These are phyloP conservation scores for Hippocampus guttulatus DNA, from an alignment of 2,113 vertebrate species.

Conservation along the genomic window DNA sequence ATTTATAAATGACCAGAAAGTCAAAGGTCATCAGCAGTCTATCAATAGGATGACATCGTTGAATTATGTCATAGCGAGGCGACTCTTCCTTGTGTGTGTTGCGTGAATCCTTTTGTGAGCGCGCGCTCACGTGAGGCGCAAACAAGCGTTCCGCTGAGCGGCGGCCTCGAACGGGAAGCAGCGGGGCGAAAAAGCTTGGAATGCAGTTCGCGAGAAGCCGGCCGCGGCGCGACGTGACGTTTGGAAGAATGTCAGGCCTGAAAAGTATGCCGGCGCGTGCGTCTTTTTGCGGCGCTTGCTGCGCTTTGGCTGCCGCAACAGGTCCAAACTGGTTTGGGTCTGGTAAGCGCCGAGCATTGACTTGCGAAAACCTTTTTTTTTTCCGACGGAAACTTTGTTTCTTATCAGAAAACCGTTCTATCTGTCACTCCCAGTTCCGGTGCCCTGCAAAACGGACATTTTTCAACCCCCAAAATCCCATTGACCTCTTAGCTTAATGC, in stretches of 20 bases:
- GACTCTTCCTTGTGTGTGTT: not conserved
- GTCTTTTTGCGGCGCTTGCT: not conserved
- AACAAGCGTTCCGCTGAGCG: not conserved
- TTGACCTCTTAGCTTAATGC: too few species aligned
- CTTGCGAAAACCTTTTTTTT: not conserved
- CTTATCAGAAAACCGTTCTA: too few species aligned
- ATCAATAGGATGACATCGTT: not conserved
- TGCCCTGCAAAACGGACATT: too few species aligned
- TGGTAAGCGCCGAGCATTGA: not conserved
- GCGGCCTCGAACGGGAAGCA: not conserved
- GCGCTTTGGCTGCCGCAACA: not conserved
- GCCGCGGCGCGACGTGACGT: not conserved
- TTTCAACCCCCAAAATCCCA: too few species aligned
- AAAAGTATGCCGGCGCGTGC: not conserved
- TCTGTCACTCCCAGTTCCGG: too few species aligned
- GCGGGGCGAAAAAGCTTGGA: not conserved
- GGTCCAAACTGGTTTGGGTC: constrained; percentile 3
- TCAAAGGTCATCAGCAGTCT: too few species aligned
- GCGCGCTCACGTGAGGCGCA: not conserved
- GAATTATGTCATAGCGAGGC: not conserved
- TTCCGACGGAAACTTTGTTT: not conserved
- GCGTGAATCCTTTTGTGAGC: not conserved
- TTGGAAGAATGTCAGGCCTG: not conserved
- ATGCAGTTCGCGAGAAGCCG: not conserved
- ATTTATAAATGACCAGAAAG: too few species aligned